Base-by-base conservation (phyloP, 2,888 invertebrate genomes). In the Chaitophorus viminalis region DNA sequence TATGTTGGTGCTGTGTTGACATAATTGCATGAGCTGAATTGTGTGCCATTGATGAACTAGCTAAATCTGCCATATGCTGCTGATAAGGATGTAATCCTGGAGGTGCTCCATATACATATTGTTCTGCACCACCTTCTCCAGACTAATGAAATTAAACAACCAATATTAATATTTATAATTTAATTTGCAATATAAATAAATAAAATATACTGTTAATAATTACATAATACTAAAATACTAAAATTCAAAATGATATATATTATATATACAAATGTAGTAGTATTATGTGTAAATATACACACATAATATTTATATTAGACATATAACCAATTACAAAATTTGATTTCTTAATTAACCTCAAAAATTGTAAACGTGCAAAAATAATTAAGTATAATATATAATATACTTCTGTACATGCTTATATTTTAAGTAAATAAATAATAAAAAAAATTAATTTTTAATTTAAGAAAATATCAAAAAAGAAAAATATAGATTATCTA, bases 21-120 rank as follows among this genome's bases (percentile, higher is more conserved):
- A 87, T 87, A 39, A 87, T 87, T 29, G 86, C 79, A 87, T 87
- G 86, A 2, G 79, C 79, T 79, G 86, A 78, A 74, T 81, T 87
- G 25, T 87, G 86, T 31, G 86, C 86, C 79, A 87, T 87, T 25
- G 86, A 87, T 46, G 86, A 79, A 79, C 79, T 87, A 31, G 86
- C 86, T 79, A 87, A 70, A 72, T 87, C 86, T 60, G 86, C 79
- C 86, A 87, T 78, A 39, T 87, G 86, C 5, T 87, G 86, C 17
- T 87, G 86, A 74, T 87, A 87, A 18, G 79, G 86, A 74, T 87
- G 86, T 31, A 87, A 79, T 74, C 86, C 86, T 60, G 86, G 86
- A 18, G 86, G 86, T 39, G 86, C 86, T 72, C 86, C 86, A 60
- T 79, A 87, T 25, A 87, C 86, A 74, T 79, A 87, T 29, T 87